Percentiles rank a stretch among this genome's conserved stretches.
These are phyloP conservation scores for Rallus crepitans DNA, from an alignment of 2,797 vertebrate genomes.

Conservation along the genomic window DNA sequence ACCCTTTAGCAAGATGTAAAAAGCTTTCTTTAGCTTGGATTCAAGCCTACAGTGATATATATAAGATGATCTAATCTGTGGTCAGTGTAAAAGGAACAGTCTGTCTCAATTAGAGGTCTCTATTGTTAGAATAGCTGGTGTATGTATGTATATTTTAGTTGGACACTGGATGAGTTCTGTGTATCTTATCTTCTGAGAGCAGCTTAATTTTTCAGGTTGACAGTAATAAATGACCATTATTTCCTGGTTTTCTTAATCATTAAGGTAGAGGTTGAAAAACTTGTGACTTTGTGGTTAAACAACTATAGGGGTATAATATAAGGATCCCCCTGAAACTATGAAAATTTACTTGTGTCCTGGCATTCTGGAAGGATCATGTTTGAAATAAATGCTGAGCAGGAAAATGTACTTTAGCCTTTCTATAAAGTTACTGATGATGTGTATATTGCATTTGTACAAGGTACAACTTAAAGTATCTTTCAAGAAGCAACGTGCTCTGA, in stretches of 20 bases:
- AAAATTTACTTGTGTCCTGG: background rate
- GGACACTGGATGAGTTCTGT: background rate
- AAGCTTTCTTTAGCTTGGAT: background rate
- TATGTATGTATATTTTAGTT: background rate
- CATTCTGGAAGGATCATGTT: background rate
- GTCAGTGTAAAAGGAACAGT: background rate
- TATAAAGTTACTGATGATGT: background rate
- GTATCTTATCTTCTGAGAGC: background rate
- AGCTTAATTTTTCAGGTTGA: background rate
- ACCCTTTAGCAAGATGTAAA: background rate
- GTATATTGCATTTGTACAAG: background rate
- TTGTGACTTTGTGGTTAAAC: background rate
- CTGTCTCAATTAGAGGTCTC: background rate
- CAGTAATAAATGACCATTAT: background rate
- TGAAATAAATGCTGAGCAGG: background rate
- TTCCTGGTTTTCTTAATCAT: background rate
- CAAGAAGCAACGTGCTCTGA: background rate
- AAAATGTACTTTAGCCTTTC: background rate
- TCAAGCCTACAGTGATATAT: background rate
- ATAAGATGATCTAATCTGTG: background rate
- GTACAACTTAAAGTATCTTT: background rate
- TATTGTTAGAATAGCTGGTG: background rate
- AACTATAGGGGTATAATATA: background rate
- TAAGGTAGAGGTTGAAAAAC: background rate
- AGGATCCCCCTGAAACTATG: background rate